Evolutionary conservation across 2,888 invertebrate species (phyloP).

Genomic region (Liodrosophila aerea): DNA sequence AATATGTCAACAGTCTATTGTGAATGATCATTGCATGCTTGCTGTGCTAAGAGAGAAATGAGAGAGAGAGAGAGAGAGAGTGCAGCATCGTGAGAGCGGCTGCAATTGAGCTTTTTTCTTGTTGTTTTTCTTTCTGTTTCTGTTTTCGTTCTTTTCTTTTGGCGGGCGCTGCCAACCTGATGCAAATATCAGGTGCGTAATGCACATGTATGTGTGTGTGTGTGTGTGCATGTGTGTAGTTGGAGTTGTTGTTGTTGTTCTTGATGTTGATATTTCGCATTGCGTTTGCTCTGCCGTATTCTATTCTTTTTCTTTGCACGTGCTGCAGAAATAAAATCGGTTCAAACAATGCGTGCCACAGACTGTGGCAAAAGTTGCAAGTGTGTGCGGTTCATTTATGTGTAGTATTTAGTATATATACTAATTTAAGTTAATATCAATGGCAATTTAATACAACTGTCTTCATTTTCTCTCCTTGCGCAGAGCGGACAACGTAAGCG

Average conservation of each 20-base stretch:
- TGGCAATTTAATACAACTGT: constrained; percentile 1
- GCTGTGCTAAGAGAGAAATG: too few species aligned
- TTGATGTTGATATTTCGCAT: constrained; percentile 1
- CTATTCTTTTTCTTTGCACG: constrained; percentile 1
- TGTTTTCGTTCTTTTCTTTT: constrained; percentile 2
- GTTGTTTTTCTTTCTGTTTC: not conserved
- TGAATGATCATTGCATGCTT: too few species aligned
- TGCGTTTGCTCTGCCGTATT: too few species aligned
- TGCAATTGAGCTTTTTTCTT: not conserved
- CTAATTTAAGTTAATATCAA: too few species aligned
- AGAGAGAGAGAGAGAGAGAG: too few species aligned
- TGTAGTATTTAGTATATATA: constrained; percentile 11
- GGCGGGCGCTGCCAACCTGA: constrained; percentile 49
- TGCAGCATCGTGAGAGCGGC: not conserved
- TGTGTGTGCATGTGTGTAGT: not conserved
- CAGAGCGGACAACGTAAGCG: constrained; percentile 80
- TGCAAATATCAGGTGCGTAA: constrained; percentile 16
- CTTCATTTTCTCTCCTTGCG: constrained; percentile 11
- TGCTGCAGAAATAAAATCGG: constrained; percentile 20
- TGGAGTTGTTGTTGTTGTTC: constrained; percentile 3
- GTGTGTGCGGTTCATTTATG: constrained; percentile 36
- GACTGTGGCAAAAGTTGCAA: constrained; percentile 44
- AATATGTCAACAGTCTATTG: too few species aligned
- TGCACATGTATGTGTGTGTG: constrained; percentile 12
- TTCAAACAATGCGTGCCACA: constrained; percentile 49